These are phyloP conservation scores for Speoplatyrhinus poulsoni DNA, from an alignment of 2,113 vertebrate genomes.

Conservation along the genomic window DNA sequence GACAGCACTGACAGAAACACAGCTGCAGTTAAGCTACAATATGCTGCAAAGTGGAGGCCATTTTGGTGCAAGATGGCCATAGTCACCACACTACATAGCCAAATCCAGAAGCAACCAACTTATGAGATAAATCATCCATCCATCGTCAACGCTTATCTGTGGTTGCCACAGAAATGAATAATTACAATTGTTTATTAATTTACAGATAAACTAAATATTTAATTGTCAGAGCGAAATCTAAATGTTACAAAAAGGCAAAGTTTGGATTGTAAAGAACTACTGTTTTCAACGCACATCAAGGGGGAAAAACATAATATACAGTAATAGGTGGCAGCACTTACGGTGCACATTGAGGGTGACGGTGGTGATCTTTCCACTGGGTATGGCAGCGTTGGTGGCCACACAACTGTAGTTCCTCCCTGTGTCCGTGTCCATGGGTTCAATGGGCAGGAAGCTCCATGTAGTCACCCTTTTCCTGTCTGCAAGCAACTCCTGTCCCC, in stretches of 20 bases:
- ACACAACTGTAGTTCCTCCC: slow-evolving; percentile 88
- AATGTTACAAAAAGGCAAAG: too few species aligned
- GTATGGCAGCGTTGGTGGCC: slow-evolving; percentile 83
- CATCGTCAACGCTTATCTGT: too few species aligned
- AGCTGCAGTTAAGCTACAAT: slow-evolving; percentile 1
- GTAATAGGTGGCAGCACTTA: slow-evolving; percentile 63
- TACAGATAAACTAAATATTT: too few species aligned
- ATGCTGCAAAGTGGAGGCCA: slow-evolving; percentile 29
- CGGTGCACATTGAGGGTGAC: slow-evolving; percentile 91
- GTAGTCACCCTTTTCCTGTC: slow-evolving; percentile 92
- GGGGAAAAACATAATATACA: neutral
- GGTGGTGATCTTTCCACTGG: slow-evolving; percentile 83
- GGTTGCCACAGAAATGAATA: too few species aligned
- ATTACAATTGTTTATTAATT: too few species aligned
- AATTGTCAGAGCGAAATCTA: neutral
- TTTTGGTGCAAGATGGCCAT: slow-evolving; percentile 39
- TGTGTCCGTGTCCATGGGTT: slow-evolving; percentile 86
- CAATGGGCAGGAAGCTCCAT: slow-evolving; percentile 84
- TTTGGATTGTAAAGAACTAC: too few species aligned
- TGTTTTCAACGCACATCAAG: too few species aligned
- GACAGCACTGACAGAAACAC: slow-evolving; percentile 13
- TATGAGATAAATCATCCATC: too few species aligned
- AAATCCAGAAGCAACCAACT: too few species aligned
- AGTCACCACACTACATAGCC: too few species aligned
- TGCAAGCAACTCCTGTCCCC: slow-evolving; percentile 81